A percentile compares a stretch with the other conserved stretches of the same genome.
Conservation (phyloP, 2,797 vertebrate species). For the Darevskia mixta region DNA sequence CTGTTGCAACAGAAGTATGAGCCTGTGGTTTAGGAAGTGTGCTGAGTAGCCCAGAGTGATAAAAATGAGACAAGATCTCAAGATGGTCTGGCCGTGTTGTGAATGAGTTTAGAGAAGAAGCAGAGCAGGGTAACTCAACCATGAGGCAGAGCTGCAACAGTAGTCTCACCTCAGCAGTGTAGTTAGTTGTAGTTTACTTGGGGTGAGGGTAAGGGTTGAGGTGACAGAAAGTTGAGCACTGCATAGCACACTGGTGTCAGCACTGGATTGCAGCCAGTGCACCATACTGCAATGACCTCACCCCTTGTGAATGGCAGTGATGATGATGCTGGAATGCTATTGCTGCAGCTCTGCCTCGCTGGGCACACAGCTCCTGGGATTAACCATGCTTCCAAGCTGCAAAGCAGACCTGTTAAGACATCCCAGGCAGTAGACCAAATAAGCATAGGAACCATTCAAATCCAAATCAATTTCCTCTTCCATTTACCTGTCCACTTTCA, state of each 20-base stretch:
- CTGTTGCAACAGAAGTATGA: neutral
- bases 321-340: too few relatives aligned
- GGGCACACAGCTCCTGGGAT: too few relatives aligned
- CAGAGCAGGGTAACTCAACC: neutral
- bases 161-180: too few relatives aligned
- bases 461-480: neutral
- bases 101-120: neutral
- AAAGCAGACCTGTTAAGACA: neutral
- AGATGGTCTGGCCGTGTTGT: neutral
- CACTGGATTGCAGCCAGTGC: too few relatives aligned
- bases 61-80: neutral
- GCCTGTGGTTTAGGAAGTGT: neutral
- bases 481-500: neutral
- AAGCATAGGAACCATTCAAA: neutral
- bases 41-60: neutral
- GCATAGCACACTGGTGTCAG: too few relatives aligned
- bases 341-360: too few relatives aligned
- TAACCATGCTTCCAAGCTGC: neutral
- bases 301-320: too few relatives aligned
- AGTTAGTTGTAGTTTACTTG: too few relatives aligned
- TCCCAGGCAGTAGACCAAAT: neutral
- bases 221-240: too few relatives aligned
- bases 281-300: too few relatives aligned
- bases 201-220: too few relatives aligned
- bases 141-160: too few relatives aligned